phyloP scores from a whole-genome alignment of 2,888 invertebrate species.

The Nezara viridula region DNA sequence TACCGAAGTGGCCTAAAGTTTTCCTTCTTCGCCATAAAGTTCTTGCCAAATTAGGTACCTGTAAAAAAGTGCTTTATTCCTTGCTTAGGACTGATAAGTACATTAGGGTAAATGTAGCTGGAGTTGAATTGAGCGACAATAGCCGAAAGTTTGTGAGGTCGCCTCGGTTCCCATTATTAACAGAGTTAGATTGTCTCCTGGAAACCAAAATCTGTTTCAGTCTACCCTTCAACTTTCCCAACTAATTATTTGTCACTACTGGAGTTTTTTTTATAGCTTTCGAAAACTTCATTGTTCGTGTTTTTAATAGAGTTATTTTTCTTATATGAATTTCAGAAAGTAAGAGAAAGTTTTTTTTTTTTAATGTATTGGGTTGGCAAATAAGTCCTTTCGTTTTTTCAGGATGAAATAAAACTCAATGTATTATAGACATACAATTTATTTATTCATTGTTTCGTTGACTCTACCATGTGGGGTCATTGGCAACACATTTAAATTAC shows the following conservation, averaged over 20 bases:
- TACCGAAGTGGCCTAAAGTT: not conserved
- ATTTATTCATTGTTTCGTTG: too few relatives aligned
- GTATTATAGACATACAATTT: too few relatives aligned
- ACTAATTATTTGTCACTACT: not conserved
- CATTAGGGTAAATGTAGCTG: not conserved
- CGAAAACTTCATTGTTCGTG: too few relatives aligned
- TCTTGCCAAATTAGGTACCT: not conserved
- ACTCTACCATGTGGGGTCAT: too few relatives aligned
- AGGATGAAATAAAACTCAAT: too few relatives aligned
- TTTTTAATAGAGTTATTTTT: too few relatives aligned
- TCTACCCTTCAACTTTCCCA: not conserved
- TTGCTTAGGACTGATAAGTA: not conserved
- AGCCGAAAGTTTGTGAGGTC: not conserved
- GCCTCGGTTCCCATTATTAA: not conserved
- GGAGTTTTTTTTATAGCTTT: too few relatives aligned
- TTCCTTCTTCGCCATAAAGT: not conserved
- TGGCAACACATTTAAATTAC: too few relatives aligned
- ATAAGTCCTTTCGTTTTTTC: too few relatives aligned
- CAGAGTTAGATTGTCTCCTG: not conserved
- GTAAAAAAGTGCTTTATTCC: not conserved
- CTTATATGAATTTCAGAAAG: too few relatives aligned
- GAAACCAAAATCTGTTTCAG: not conserved
- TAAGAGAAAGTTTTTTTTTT: too few relatives aligned
- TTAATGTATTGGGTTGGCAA: too few relatives aligned
- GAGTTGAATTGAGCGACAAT: not conserved